These are phyloP conservation scores for Trichechus manatus DNA, from an alignment of 2,113 vertebrate genomes.

Conservation along the genomic window DNA sequence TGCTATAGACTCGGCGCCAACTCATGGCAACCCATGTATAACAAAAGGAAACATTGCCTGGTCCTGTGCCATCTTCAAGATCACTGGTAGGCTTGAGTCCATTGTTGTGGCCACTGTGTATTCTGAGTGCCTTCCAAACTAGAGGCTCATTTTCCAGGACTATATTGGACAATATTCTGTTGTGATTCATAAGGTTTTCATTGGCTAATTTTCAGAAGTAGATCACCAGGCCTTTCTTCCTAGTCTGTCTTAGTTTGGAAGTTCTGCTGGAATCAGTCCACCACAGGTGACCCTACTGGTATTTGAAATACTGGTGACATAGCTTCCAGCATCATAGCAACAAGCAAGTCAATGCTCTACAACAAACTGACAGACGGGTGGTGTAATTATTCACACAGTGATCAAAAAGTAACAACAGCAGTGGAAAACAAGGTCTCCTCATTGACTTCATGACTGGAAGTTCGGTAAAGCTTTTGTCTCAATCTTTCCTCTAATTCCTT, in stretches of 20 bases:
- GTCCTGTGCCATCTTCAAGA: background rate
- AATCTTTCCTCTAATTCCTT: too few species aligned
- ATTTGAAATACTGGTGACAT: background rate
- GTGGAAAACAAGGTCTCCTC: background rate
- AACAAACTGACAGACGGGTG: background rate
- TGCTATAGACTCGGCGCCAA: background rate
- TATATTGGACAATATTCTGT: too few species aligned
- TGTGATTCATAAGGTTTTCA: too few species aligned
- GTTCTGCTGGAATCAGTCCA: too few species aligned
- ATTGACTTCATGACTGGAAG: fast-evolving
- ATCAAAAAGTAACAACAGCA: fast-evolving
- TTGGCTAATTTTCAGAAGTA: too few species aligned
- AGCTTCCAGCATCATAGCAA: background rate
- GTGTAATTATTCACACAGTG: background rate
- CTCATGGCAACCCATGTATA: background rate
- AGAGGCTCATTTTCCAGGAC: background rate
- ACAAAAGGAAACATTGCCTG: background rate
- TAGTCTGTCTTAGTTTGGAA: too few species aligned
- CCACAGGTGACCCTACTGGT: background rate
- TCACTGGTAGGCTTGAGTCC: background rate
- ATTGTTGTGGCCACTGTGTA: background rate
- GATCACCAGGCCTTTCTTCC: too few species aligned
- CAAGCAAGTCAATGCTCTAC: background rate
- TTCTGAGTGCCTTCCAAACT: background rate
- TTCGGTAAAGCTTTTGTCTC: background rate